Percentiles rank a stretch among this genome's conserved stretches.
phyloP scores from a whole-genome alignment of 1,140 invertebrate species.

The Drosophila kikkawai region DNA sequence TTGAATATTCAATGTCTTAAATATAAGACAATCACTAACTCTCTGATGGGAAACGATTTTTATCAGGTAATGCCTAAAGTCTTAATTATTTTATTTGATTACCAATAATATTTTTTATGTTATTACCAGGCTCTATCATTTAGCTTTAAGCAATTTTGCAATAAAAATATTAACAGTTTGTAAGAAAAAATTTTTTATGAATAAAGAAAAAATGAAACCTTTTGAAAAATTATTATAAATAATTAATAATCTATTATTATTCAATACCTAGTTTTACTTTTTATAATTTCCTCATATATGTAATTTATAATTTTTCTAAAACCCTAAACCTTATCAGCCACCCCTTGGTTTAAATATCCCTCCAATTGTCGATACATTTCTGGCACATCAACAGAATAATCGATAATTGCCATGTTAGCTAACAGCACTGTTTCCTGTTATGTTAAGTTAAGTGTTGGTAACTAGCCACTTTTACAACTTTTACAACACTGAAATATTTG shows the following conservation, averaged over 20 bases:
- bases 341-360: background rate
- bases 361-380: background rate
- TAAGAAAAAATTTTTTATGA: no score
- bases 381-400: background rate
- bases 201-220: no score
- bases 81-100: background rate
- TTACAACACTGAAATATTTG: slow-evolving; percentile 8
- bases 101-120: no score
- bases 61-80: background rate
- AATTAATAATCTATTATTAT: background rate
- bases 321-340: background rate
- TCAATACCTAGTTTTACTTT: background rate
- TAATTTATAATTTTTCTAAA: fast-evolving
- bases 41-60: background rate
- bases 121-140: no score
- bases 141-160: no score
- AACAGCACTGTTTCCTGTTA: background rate
- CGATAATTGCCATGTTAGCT: background rate
- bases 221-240: background rate
- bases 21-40: background rate
- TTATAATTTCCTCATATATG: no score
- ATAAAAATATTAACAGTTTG: no score
- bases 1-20: background rate
- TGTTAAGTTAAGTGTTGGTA: background rate
- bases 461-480: fast-evolving